Base-by-base conservation (phyloP, 1,140 invertebrate species). In the Lepidurus packardi region DNA sequence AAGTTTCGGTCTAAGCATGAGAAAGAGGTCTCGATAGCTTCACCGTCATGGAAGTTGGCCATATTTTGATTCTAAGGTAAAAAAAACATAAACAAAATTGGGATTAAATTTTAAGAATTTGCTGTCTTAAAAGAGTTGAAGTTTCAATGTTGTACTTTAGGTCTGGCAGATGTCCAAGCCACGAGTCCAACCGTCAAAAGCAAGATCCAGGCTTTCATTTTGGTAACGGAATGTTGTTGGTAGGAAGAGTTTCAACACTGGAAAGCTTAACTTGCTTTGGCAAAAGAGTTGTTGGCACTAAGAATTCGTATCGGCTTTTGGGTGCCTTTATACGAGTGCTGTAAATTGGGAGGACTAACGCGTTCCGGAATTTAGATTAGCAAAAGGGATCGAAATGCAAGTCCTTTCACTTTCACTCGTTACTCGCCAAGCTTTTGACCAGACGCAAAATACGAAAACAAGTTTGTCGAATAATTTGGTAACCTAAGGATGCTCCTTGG, bases 1-100 rank as follows among this genome's bases (percentile, higher is more conserved):
- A 83, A 84, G n/a, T 78, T 73, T 43, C 81, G 80, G 4, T 82
- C 81, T 7, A 83, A 81, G 80, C 84, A 85, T 65, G 78, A 79
- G 80, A 85, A 84, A 43, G 81, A 81, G 45, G 79, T 65, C 21
- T 65, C 53, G 53, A 65, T 65, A 65, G 13, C 16, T 65, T 65
- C 53, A 4, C 53, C 53, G 13, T 65, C 53, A 7, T 65, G 16
- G 7, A 65, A 16, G 7, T 65, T 3, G 4, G 21, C 8, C 53
- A 16, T 21, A 7, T 5, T 7, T 34, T 7, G 45, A 47, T 47
- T 16, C 10, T 47, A 10, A 47, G 45, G 10, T 11, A 16, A 47
- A 47, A 16, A 47, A 47, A 47, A 7, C n/a, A n/a, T 16, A 5
- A 16, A 47, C 16, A 47, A 47, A 47, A 7, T 47, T 16, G 16